Base-by-base conservation (phyloP, 2,888 invertebrate genomes). In the Megalurothrips usitatus region DNA sequence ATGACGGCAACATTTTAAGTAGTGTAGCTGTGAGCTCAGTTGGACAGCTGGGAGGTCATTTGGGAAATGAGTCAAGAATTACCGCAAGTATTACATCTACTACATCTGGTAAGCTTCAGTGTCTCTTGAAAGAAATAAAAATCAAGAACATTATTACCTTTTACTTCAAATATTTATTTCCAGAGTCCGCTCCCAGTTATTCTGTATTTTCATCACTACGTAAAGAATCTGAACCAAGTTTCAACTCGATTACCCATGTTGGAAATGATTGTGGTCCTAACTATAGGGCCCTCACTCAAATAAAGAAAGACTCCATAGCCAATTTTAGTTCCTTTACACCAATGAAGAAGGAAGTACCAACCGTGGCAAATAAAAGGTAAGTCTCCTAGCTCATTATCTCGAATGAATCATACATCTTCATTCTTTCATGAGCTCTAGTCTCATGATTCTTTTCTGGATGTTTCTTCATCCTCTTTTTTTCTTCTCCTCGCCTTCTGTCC, bases 11-110 rank as follows among this genome's bases (percentile, higher is more conserved):
- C 23, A 75, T 75, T 12, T 26, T 26, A 10, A 75, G 68, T 26
- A 75, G 68, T 26, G 26, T 75, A 10, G 68, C 68, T 26, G 68
- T 75, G 12, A 75, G 68, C 68, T 75, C 68, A 26, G 68, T 75
- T 26, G 68, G 68, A 12, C 68, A 23, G 10, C 26, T 75, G 12
- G 68, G 68, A 6, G 68, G 68, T 4, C 68, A 75, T 75, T 10
- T 26, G n/a, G 68, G 68, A 26, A 75, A 75, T 26, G 68, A 75
- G 26, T 75, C 68, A 8, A 75, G 68, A 26, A 75, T 75, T 12
- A 75, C 68, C 23, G 68, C 68, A 23, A 75, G 68, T 26, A 75
- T 75, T 12, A 75, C 68, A 8, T 75, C 68, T 12, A 75, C 68
- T 26, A 75, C 68, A 75, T 75, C 68, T 2, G 68, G 68, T 75